Evolutionary conservation across 2,113 vertebrate genomes (phyloP), one percentile per base, ranked within the genome.

Genomic region (Globicephala melas): DNA sequence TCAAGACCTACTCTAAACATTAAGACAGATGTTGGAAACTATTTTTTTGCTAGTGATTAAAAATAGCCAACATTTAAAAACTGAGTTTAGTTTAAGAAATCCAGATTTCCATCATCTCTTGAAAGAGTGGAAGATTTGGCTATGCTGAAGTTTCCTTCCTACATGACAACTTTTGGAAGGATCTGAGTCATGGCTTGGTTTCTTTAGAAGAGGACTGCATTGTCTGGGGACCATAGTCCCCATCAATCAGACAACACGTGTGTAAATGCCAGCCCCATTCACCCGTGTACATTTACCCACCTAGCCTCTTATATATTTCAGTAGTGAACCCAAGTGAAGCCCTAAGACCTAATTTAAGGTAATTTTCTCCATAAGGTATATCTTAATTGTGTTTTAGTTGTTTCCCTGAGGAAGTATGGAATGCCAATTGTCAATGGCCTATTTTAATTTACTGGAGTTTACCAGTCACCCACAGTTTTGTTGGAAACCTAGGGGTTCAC

Each of bases 1-100:
- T 70, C 41, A 91, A 73, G 68, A 50, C 31, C 53, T 60, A 65
- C 44, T 76, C 44, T 95, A 53, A 94, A 55, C 28, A 82, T 44
- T 70, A 79, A 33, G 17, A 47, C 11, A 74, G 7, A 18, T 6
- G 28, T 12, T 13, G 38, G 9, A 74, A 81, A 21, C 6, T 18
- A 36, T 31, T 47, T 55, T 18, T 47, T 62, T n/a, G 50, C 20
- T 73, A 28, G 26, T 31, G 2, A 73, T 80, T 67, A 65, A 38
- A 89, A 63, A 60, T 17, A 89, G 9, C 23, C 73, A 23, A 71
- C 5, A 87, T 44, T 50, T 18, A 15, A 82, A 76, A 63, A 50
- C 6, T 41, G 21, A 89, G 38, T 76, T 70, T 65, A 70, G 17
- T 60, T 58, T 58, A 28, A 70, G 68, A 93, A 83, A 41, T 89